Evolutionary conservation across 30 jellyfish, hydroid and myxozoan species (phyloP), one percentile per base, ranked within the genome.

Genomic region (Hydractinia echinata): DNA sequence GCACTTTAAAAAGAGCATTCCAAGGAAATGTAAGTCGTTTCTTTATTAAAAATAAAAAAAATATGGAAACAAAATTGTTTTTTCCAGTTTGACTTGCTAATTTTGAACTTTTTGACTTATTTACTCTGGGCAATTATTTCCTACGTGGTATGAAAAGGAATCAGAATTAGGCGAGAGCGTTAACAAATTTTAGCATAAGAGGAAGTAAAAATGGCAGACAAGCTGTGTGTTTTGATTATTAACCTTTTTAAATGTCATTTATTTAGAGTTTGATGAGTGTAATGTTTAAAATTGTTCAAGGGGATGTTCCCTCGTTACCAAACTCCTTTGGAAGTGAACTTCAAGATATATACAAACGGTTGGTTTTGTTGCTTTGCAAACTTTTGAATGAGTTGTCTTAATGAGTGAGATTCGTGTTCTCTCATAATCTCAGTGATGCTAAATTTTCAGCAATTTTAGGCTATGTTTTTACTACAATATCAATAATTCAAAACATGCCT

Each of bases 251-350:
- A 58, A 11, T 58, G 1, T 21, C 78, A 67, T 58, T 11, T 58
- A n/a, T 64, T 64, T 58, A 89, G 96, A 84, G 82, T 84, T 73
- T 89, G 67, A 89, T 89, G 96, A 83, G 89, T 5, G 95, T 89
- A 53, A 89, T 89, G 96, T 79, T 83, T 51, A 89, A 89, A 79
- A 89, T 89, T 53, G 96, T 84, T 7, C 88, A 89, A 54, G 89
- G 89, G 64, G 88, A 80, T 61, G 88, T 88, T 9, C 96, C 96
- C 15, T 44, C 21, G 9, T 51, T 89, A 6, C 84, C 96, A 13
- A 53, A 54, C 66, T 30, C 73, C 56, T 83, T 55, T 49, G 76
- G 90, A 8, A 69, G 30, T 48, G 95, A 89, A 73, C 77, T 89
- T 6, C 66, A 88, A n/a, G 82, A 61, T 21, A 76, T 89, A 16